These are phyloP conservation scores for Anagyrus pseudococci DNA, from an alignment of 2,888 invertebrate species.

Conservation along the genomic window DNA sequence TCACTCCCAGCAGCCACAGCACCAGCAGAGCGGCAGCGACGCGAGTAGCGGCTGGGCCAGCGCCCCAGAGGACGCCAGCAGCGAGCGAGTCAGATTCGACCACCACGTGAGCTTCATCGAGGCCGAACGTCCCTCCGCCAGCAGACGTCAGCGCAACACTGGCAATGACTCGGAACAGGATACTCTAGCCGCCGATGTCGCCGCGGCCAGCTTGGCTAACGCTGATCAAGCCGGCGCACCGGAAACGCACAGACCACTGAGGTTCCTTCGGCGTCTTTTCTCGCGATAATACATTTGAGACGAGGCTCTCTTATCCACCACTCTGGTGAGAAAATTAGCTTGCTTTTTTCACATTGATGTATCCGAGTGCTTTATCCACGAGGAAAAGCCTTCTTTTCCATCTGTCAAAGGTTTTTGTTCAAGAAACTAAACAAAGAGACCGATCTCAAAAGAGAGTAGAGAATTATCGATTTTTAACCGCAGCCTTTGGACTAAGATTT, in stretches of 20 bases:
- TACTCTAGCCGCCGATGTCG: background rate
- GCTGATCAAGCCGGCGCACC: constrained; percentile 1
- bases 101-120: constrained; percentile 70
- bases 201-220: no score
- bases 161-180: constrained; percentile 36
- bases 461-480: no score
- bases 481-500: no score
- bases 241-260: constrained; percentile 48
- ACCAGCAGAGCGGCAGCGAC: constrained; percentile 55
- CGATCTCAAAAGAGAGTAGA: no score
- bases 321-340: constrained; percentile 37
- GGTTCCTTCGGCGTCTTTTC: constrained; percentile 43
- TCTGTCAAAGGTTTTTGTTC: no score
- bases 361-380: no score
- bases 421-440: no score
- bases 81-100: constrained; percentile 72
- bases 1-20: constrained; percentile 47
- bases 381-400: no score
- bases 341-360: no score
- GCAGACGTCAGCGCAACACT: constrained; percentile 41
- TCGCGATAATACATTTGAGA: constrained; percentile 29
- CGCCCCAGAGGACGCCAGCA: constrained; percentile 65
- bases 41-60: constrained; percentile 57
- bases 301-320: background rate
- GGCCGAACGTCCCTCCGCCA: constrained; percentile 57